These are phyloP conservation scores for Eublepharis macularius DNA, from an alignment of 2,113 vertebrate species.

Conservation along the genomic window DNA sequence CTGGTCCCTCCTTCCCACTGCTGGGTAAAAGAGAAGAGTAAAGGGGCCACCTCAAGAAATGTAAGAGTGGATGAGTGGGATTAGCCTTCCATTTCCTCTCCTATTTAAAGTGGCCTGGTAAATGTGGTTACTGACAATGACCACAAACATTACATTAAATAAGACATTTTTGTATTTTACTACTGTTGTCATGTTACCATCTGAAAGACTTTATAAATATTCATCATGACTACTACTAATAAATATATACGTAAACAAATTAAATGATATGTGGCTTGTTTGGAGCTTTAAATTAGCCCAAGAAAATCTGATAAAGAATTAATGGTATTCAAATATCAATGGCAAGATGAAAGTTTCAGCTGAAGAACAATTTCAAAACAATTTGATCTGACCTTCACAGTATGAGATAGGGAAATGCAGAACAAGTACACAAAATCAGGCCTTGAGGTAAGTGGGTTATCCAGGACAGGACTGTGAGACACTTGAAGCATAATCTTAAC, in stretches of 20 bases:
- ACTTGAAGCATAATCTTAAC: not conserved
- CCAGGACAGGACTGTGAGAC: not conserved
- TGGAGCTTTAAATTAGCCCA: not conserved
- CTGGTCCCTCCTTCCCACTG: not conserved
- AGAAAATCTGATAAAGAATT: constrained; percentile 17
- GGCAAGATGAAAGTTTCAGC: constrained; percentile 15
- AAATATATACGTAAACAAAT: not conserved
- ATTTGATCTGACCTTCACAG: not conserved
- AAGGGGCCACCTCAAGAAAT: constrained; percentile 41
- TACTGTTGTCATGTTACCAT: not conserved
- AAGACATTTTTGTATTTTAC: constrained; percentile 8
- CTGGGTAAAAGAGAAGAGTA: not conserved
- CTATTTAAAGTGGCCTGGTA: constrained; percentile 48
- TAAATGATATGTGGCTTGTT: not conserved
- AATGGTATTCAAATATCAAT: constrained; percentile 7
- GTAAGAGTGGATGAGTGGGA: constrained; percentile 50
- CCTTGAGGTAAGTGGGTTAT: not conserved
- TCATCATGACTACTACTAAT: not conserved
- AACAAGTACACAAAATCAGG: not conserved
- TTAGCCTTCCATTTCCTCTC: constrained; percentile 39
- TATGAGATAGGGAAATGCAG: not conserved
- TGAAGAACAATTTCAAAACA: not conserved
- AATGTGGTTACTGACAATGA: not conserved
- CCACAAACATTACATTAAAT: not conserved
- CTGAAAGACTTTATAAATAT: not conserved